Evolutionary conservation across 2,888 invertebrate species (phyloP).

Genomic region (Dynastes grantii): DNA sequence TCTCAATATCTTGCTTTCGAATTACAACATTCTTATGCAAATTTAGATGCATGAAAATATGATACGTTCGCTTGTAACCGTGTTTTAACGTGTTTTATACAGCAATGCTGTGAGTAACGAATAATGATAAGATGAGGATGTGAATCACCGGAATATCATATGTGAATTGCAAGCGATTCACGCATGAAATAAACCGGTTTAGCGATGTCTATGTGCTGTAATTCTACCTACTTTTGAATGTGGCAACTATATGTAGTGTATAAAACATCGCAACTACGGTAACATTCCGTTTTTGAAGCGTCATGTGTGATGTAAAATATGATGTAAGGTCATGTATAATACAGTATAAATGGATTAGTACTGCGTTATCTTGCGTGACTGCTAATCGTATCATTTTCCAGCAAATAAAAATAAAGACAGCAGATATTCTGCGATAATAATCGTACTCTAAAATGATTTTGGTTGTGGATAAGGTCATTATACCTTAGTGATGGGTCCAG

Average conservation of each 20-base stretch:
- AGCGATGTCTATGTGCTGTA: neutral
- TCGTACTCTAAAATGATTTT: constrained; percentile 20
- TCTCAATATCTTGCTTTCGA: constrained; percentile 24
- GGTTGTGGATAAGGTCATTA: constrained; percentile 55
- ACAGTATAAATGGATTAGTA: neutral
- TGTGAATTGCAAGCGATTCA: neutral
- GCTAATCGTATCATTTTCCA: constrained; percentile 41
- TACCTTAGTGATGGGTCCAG: constrained; percentile 98
- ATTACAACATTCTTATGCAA: constrained; percentile 28
- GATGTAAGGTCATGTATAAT: neutral
- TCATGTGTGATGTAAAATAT: neutral
- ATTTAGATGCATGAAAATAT: constrained; percentile 42
- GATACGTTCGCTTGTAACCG: constrained; percentile 24
- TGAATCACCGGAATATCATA: neutral
- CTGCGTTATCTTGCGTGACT: neutral
- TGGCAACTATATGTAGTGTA: constrained; percentile 16
- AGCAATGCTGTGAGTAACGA: constrained; percentile 1
- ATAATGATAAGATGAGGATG: neutral
- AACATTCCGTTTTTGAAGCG: constrained; percentile 7
- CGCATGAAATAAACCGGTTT: neutral
- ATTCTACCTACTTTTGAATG: neutral
- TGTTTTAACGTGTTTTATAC: constrained; percentile 25
- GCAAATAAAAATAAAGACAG: constrained; percentile 19
- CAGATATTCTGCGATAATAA: constrained; percentile 13
- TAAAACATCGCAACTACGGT: constrained; percentile 15